These are phyloP conservation scores for Orthosia incerta DNA, from an alignment of 2,888 invertebrate species.

Conservation along the genomic window DNA sequence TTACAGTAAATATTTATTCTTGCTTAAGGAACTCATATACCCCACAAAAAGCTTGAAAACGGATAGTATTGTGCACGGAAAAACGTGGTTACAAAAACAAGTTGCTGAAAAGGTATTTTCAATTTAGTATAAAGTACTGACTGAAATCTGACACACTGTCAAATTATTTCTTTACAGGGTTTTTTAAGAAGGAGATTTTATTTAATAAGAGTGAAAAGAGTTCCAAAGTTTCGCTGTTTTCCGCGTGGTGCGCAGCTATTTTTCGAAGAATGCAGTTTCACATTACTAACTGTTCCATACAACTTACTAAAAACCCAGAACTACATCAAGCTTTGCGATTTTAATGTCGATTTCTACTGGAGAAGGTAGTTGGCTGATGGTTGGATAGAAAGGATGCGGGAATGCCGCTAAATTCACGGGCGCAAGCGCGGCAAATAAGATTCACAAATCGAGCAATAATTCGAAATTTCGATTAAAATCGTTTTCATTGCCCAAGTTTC, in stretches of 20 bases:
- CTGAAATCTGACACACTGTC: constrained; percentile 4
- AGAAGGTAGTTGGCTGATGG: no score
- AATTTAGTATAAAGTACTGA: neutral
- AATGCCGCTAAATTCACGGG: neutral
- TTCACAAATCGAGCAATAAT: neutral
- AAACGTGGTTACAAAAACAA: neutral
- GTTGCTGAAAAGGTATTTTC: neutral
- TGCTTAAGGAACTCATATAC: neutral
- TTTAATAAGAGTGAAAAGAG: neutral
- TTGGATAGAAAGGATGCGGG: no score
- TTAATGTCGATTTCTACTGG: no score
- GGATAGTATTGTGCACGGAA: neutral
- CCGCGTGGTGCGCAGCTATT: no score
- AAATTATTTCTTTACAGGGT: neutral
- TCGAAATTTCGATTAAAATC: neutral
- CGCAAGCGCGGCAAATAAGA: no score
- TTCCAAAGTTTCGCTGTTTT: neutral
- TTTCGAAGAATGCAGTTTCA: no score
- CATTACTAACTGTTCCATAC: no score
- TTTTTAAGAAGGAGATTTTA: neutral
- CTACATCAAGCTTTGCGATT: no score
- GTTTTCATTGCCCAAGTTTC: neutral
- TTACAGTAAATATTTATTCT: neutral
- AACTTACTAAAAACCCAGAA: no score
- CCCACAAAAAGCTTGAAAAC: neutral